These are phyloP conservation scores for Bettongia penicillata DNA, from an alignment of 2,113 vertebrate species.

Conservation along the genomic window DNA sequence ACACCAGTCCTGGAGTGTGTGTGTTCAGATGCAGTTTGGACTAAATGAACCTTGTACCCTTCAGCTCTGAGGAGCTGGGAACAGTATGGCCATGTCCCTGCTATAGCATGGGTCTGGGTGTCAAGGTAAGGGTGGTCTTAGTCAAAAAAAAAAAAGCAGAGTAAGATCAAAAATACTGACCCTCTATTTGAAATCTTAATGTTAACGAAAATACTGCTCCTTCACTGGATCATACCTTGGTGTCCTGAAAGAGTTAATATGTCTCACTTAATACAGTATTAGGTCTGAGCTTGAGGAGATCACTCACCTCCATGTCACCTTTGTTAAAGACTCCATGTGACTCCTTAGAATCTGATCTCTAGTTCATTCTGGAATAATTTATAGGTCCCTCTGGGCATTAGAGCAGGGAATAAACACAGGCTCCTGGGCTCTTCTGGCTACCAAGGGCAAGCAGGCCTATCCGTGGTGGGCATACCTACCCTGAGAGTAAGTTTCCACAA, in stretches of 20 bases:
- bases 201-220: neutral
- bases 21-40: neutral
- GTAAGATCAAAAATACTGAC: neutral
- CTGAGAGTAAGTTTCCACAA: neutral
- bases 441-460: too few relatives aligned
- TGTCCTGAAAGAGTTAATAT: neutral
- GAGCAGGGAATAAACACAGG: neutral
- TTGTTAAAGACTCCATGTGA: neutral
- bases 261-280: neutral
- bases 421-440: neutral
- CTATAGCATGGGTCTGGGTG: neutral
- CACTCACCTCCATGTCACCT: slow-evolving; percentile 4
- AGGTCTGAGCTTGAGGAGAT: neutral
- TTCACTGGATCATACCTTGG: neutral
- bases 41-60: neutral
- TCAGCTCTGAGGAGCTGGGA: neutral
- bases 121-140: neutral
- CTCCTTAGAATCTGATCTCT: neutral
- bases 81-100: neutral
- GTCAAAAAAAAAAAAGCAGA: neutral
- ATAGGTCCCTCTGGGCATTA: neutral
- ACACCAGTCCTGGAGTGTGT: neutral
- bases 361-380: slow-evolving; percentile 12
- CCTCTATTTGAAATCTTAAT: neutral
- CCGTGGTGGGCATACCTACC: neutral